phyloP scores from a whole-genome alignment of 64 coral and sea anemone species.

The Trachythela sp. region DNA sequence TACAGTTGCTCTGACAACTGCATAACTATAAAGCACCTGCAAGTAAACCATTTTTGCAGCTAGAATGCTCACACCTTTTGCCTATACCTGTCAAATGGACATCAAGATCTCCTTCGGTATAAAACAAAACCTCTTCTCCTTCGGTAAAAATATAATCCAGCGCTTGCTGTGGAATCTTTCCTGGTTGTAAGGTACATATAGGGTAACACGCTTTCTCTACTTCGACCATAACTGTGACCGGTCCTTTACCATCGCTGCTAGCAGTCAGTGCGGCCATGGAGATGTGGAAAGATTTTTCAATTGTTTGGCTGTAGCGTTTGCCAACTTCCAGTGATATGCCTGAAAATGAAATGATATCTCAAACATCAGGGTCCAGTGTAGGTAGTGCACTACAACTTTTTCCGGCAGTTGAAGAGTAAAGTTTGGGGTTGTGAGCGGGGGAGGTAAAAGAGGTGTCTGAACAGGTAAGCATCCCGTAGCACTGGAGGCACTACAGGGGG shows the following conservation, averaged over 20 bases:
- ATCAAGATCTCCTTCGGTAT: conserved; percentile 77
- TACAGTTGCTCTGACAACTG: too few relatives aligned
- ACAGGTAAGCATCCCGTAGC: too few relatives aligned
- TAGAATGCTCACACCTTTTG: too few relatives aligned
- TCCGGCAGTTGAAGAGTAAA: too few relatives aligned
- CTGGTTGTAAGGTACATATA: conserved; percentile 76
- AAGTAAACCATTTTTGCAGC: too few relatives aligned
- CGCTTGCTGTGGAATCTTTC: conserved; percentile 88
- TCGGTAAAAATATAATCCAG: conserved; percentile 93
- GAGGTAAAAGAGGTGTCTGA: too few relatives aligned
- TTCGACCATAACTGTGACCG: conserved; percentile 93
- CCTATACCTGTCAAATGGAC: conserved; percentile 98
- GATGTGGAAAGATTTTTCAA: conserved; percentile 95
- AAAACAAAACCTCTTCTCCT: conserved; percentile 95
- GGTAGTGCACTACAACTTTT: too few relatives aligned
- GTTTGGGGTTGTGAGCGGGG: too few relatives aligned
- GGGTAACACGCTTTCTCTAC: conserved; percentile 93
- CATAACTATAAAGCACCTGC: too few relatives aligned
- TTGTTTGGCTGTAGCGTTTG: conserved; percentile 87
- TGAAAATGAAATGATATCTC: conserved; percentile 24
- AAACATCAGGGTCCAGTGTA: too few relatives aligned
- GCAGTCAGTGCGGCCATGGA: conserved; percentile 94
- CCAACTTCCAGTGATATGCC: conserved; percentile 90
- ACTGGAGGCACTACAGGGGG: too few relatives aligned
- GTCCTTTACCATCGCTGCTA: conserved; percentile 52